These are phyloP conservation scores for Tonatia bakeri DNA, from an alignment of 2,113 vertebrate species.

Conservation along the genomic window DNA sequence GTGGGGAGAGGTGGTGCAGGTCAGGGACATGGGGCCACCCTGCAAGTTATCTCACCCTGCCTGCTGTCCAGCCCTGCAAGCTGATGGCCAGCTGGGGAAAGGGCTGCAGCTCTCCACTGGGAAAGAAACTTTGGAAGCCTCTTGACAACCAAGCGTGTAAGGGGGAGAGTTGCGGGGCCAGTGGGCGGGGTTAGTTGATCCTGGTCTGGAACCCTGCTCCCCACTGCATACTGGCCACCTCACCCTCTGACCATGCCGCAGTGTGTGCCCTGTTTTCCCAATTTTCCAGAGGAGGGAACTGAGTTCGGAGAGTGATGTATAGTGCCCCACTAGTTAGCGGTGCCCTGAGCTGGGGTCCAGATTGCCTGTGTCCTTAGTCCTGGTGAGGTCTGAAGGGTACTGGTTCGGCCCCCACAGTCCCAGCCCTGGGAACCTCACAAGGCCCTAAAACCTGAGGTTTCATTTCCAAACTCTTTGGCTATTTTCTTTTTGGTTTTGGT, in stretches of 20 bases:
- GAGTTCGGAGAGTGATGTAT: not conserved
- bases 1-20: not conserved
- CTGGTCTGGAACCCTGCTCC: not conserved
- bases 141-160: not conserved
- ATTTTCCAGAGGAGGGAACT: not conserved
- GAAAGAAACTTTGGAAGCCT: accelerated
- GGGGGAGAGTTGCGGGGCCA: accelerated
- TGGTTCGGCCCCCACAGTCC: not conserved
- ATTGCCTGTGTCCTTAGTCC: not conserved
- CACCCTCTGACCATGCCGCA: not conserved
- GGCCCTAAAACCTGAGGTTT: not conserved
- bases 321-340: not conserved
- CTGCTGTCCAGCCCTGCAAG: no score
- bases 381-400: not conserved
- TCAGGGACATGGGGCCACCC: accelerated
- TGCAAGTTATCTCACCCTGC: not conserved
- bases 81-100: not conserved
- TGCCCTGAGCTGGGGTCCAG: not conserved
- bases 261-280: no score
- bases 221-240: not conserved
- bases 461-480: not conserved
- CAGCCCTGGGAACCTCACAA: accelerated
- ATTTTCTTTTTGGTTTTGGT: no score
- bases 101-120: no score
- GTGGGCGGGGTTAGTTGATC: not conserved